Evolutionary conservation across 2,888 invertebrate species (phyloP).

Genomic region (Melipona bicolor): DNA sequence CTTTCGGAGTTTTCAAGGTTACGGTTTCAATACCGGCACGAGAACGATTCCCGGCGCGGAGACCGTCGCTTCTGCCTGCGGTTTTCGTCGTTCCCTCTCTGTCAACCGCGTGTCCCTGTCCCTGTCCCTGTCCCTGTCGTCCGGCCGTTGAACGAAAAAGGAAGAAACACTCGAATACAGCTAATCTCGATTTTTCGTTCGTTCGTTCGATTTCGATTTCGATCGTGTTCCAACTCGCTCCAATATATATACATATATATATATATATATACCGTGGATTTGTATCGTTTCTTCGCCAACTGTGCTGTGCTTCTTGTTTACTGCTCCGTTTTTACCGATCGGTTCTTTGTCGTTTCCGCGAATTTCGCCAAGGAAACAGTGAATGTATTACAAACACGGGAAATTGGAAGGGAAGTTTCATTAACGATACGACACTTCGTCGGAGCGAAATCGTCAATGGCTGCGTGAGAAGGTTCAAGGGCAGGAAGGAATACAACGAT

Average conservation of each 20-base stretch:
- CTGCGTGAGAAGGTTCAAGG: slow-evolving; percentile 24
- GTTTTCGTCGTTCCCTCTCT: slow-evolving; percentile 16
- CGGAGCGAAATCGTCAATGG: background rate
- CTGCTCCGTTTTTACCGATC: background rate
- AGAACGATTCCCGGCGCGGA: slow-evolving; percentile 23
- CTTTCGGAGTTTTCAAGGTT: slow-evolving; percentile 53
- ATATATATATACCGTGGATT: background rate
- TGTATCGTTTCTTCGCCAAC: background rate
- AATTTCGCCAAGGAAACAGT: background rate
- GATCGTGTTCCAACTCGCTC: background rate
- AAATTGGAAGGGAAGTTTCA: background rate
- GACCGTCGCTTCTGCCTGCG: slow-evolving; percentile 10
- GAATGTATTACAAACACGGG: background rate
- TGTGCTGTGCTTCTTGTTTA: background rate
- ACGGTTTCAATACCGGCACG: slow-evolving; percentile 40
- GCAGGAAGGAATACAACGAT: slow-evolving; percentile 12
- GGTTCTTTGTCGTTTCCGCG: background rate
- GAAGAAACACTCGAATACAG: background rate
- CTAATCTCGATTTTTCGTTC: background rate
- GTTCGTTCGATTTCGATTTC: background rate
- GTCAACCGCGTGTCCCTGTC: slow-evolving; percentile 6
- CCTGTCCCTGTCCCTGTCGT: no score
- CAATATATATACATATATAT: no score
- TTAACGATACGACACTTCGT: background rate
- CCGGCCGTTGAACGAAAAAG: background rate